Conservation (phyloP, 2,888 invertebrate genomes). For the Galerucella calmariensis region DNA sequence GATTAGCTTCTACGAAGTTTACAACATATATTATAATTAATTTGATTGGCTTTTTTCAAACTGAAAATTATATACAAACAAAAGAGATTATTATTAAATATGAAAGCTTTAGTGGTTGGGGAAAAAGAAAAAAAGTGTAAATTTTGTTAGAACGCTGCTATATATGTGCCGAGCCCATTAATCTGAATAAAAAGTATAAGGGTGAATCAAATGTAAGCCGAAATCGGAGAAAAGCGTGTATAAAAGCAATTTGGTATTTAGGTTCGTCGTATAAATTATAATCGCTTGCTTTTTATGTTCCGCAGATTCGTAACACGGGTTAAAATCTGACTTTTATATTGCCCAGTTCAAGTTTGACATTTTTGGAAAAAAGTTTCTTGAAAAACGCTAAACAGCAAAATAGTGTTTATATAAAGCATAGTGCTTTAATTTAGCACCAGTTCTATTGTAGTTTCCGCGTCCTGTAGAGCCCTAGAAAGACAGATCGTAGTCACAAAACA, state of each 20-base stretch:
- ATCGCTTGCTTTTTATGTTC: too few species aligned
- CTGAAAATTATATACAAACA: not conserved
- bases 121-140: not conserved
- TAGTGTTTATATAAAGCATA: too few species aligned
- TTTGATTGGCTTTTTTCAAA: constrained; percentile 7
- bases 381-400: too few species aligned
- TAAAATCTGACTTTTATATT: too few species aligned
- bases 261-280: not conserved
- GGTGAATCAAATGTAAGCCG: not conserved
- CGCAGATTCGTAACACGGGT: too few species aligned
- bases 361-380: too few species aligned
- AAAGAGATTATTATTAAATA: not conserved
- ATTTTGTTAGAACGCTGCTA: not conserved
- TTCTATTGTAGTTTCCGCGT: too few species aligned
- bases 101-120: not conserved
- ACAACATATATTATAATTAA: constrained; percentile 29
- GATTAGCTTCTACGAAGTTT: constrained; percentile 28
- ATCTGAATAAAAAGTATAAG: constrained; percentile 1
- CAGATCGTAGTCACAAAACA: too few species aligned
- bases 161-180: not conserved
- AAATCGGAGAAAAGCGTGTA: not conserved
- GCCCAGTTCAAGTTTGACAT: too few species aligned
- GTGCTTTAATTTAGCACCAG: too few species aligned
- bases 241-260: not conserved
- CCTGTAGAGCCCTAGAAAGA: too few species aligned